These are phyloP conservation scores for Apotomis betuletana DNA, from an alignment of 2,888 invertebrate species.

Conservation along the genomic window DNA sequence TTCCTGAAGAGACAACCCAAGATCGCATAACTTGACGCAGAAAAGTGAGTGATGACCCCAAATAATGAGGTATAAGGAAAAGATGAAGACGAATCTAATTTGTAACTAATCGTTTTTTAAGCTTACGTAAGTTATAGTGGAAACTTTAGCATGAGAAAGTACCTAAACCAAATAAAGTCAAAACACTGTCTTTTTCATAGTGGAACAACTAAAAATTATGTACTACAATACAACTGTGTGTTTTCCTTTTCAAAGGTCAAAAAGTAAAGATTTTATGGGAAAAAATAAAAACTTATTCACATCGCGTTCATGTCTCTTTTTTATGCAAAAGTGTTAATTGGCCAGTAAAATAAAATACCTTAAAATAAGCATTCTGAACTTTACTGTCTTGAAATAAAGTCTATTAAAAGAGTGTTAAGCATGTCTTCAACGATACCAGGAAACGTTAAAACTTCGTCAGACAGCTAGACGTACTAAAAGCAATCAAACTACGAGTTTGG, in stretches of 20 bases:
- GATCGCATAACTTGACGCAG: no score
- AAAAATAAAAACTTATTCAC: slow-evolving; percentile 11
- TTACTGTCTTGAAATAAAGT: slow-evolving; percentile 1
- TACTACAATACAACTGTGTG: no score
- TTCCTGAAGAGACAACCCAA: no score
- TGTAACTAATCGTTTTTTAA: no score
- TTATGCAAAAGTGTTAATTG: slow-evolving; percentile 7
- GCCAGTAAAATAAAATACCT: not conserved
- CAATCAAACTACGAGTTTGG: slow-evolving; percentile 21
- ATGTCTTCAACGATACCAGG: slow-evolving; percentile 2
- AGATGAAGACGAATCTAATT: no score
- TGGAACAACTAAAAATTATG: no score
- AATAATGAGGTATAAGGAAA: no score
- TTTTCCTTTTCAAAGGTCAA: not conserved
- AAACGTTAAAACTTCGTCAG: slow-evolving; percentile 24
- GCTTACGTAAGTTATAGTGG: no score
- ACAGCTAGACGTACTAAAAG: slow-evolving; percentile 32
- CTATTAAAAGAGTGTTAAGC: not conserved
- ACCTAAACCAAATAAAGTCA: no score
- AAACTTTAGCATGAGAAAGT: no score
- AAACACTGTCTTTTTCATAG: no score
- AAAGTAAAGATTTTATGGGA: not conserved
- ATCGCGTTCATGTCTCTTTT: slow-evolving; percentile 1
- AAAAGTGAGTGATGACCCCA: no score
- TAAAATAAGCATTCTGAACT: not conserved